Conservation (phyloP, 1,140 invertebrate genomes). For the Drosophila suzukii region DNA sequence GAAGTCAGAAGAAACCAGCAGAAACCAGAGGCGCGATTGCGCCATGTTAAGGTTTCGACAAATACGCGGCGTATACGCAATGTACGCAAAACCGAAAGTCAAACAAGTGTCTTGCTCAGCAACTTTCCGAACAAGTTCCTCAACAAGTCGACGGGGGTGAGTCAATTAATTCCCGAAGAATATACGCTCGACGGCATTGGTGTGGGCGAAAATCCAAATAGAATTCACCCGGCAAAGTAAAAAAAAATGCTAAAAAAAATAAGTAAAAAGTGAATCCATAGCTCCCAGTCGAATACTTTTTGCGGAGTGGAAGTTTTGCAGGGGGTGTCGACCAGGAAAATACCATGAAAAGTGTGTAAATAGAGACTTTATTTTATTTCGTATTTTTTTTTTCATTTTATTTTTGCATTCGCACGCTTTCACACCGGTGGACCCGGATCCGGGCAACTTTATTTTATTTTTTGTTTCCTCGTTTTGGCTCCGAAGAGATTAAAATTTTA, state of each 20-base stretch:
- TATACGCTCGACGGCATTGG: conserved; percentile 48
- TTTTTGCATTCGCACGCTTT: conserved; percentile 34
- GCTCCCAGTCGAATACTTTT: conserved; percentile 63
- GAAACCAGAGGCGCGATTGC: conserved; percentile 19
- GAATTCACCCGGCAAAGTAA: conserved; percentile 31
- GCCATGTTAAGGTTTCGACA: conserved; percentile 37
- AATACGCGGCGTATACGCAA: conserved; percentile 70
- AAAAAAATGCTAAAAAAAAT: neutral
- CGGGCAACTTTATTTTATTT: conserved; percentile 62
- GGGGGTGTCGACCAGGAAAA: conserved; percentile 8
- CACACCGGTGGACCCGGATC: conserved; percentile 1
- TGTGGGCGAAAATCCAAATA: conserved; percentile 33
- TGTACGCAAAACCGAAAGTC: conserved; percentile 51
- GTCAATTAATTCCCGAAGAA: conserved; percentile 77
- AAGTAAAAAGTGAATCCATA: conserved; percentile 59
- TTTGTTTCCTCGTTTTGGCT: conserved; percentile 60
- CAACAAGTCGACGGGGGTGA: conserved; percentile 64
- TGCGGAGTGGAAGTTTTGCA: neutral
- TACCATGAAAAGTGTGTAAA: conserved; percentile 76
- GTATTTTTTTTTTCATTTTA: conserved; percentile 45
- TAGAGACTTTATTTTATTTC: conserved; percentile 80
- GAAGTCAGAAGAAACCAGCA: neutral
- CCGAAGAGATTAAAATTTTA: conserved; percentile 82
- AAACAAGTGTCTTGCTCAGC: conserved; percentile 62
- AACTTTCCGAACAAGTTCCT: conserved; percentile 55